Evolutionary conservation across 2,888 invertebrate species (phyloP).

Genomic region (Dioctria rufipes): DNA sequence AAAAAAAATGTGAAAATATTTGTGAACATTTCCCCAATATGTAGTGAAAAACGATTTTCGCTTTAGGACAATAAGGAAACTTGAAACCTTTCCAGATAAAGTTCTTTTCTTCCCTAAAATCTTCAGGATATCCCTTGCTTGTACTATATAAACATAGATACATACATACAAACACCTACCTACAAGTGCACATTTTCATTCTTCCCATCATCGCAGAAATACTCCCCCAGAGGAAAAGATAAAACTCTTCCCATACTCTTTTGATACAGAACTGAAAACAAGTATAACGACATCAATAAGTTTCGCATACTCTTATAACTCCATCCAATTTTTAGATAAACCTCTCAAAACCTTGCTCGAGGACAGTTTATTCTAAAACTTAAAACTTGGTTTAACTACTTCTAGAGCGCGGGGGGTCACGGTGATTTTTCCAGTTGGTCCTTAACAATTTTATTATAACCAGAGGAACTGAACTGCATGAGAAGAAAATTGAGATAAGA

Average conservation of each 20-base stretch:
- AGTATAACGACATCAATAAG: slow-evolving; percentile 30
- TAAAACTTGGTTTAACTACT: neutral
- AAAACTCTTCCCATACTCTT: slow-evolving; percentile 7
- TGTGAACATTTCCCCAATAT: slow-evolving; percentile 25
- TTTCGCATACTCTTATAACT: slow-evolving; percentile 26
- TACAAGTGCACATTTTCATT: slow-evolving; percentile 60
- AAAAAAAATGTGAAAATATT: slow-evolving; percentile 47
- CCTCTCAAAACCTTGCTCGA: slow-evolving; percentile 22
- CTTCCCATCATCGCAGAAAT: neutral
- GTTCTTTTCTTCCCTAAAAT: slow-evolving; percentile 11
- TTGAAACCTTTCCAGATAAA: slow-evolving; percentile 47
- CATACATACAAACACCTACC: slow-evolving; percentile 54
- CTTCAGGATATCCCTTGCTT: slow-evolving; percentile 35
- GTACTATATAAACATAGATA: slow-evolving; percentile 10
- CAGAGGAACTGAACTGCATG: neutral
- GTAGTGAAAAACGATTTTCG: slow-evolving; percentile 49
- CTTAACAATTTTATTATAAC: slow-evolving; percentile 13
- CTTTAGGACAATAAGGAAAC: slow-evolving; percentile 43
- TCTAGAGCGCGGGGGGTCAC: neutral
- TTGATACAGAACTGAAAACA: neutral
- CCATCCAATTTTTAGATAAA: slow-evolving; percentile 31
- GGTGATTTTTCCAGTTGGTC: neutral
- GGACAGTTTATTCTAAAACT: slow-evolving; percentile 24
- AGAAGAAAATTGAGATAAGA: neutral
- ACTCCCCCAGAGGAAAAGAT: slow-evolving; percentile 30